Percentiles rank a stretch among this genome's conserved stretches.
phyloP scores from a whole-genome alignment of 2,888 invertebrate species.

The Cotesia congregata region DNA sequence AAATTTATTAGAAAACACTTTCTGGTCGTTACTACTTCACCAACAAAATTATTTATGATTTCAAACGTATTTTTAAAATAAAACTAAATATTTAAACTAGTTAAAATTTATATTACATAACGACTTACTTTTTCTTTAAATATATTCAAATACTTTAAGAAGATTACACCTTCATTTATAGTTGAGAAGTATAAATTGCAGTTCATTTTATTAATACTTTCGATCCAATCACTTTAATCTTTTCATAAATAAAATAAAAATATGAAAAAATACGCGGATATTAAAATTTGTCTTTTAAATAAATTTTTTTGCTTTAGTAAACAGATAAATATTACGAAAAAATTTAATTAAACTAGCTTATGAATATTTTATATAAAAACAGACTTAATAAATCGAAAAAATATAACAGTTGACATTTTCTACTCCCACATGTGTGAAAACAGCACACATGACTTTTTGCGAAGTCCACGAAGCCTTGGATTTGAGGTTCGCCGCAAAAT shows the following conservation, averaged over 20 bases:
- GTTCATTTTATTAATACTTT: background rate
- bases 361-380: background rate
- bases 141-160: background rate
- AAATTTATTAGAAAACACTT: too few relatives aligned
- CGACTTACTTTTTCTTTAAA: background rate
- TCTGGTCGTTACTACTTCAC: background rate
- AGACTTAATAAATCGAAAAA: background rate
- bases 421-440: background rate
- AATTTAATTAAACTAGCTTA: background rate
- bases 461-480: background rate
- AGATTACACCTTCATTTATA: background rate
- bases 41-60: too few relatives aligned
- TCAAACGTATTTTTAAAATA: background rate
- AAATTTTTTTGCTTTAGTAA: background rate
- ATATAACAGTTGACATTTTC: background rate
- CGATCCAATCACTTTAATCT: background rate
- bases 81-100: background rate
- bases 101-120: background rate
- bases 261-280: too few relatives aligned
- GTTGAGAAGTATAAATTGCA: background rate
- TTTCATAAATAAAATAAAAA: background rate
- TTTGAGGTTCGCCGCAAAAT: slow-evolving; percentile 12
- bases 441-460: background rate
- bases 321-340: background rate
- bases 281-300: too few relatives aligned